Percentiles rank a stretch among this genome's conserved stretches.
Conservation (phyloP, 2,888 invertebrate species). For the Amiota communis region DNA sequence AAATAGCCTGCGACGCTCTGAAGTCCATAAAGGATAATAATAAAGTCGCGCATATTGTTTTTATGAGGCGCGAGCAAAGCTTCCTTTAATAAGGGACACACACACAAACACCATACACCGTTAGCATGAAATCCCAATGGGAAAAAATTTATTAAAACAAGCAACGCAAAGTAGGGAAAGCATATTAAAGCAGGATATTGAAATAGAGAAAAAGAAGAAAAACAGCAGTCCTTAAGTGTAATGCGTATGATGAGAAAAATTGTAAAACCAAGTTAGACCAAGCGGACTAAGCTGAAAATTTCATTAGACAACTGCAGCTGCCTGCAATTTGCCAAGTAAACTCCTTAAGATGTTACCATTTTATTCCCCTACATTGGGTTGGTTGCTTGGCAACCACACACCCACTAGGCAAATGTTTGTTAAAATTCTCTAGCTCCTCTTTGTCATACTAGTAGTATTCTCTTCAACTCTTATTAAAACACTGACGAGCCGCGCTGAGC, state of each 20-base stretch:
- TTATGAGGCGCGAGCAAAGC: constrained; percentile 15
- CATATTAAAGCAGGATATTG: constrained; percentile 12
- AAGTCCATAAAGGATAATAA: constrained; percentile 12
- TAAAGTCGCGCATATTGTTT: constrained; percentile 14
- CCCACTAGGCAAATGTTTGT: neutral
- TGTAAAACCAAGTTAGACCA: neutral
- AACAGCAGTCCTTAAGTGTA: neutral
- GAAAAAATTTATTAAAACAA: constrained; percentile 24
- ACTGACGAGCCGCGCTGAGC: neutral
- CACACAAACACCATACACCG: neutral
- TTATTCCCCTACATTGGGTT: neutral
- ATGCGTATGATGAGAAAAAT: constrained; percentile 1
- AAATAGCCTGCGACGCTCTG: neutral
- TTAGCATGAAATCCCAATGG: constrained; percentile 19
- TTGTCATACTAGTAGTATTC: neutral
- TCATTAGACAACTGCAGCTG: constrained; percentile 22
- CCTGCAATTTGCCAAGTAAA: neutral
- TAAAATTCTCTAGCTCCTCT: neutral
- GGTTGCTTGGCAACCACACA: neutral
- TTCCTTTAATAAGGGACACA: constrained; percentile 1
- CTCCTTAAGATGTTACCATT: neutral
- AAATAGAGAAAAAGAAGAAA: neutral
- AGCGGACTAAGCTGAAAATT: constrained; percentile 26
- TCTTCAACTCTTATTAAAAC: constrained; percentile 5
- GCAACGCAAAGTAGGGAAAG: neutral